Base-by-base conservation (phyloP, 2,888 invertebrate genomes). In the Drosophila tanythrix region DNA sequence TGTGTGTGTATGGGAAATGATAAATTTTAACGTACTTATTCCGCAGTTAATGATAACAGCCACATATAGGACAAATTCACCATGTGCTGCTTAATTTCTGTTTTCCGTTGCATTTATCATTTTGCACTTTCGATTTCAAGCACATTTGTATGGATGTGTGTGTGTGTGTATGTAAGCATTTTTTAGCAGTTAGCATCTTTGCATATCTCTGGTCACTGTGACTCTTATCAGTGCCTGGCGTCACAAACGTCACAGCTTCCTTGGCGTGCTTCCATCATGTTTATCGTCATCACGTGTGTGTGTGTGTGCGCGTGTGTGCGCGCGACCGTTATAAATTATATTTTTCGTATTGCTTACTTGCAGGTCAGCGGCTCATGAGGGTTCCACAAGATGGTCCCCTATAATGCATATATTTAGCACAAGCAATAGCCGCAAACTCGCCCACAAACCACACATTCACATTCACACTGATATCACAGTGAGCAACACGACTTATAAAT, bases 331-430 rank as follows among this genome's bases (percentile, higher is more conserved):
- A 74, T 74, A 65, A 73, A 52, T 21, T 21, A 48, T 48, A 4
- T 38, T 46, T 60, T 60, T 56, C 5, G 27, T 25, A 52, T 48
- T 40, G 38, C 18, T 65, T 13, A 27, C 35, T 50, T 21, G 36
- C 6, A 35, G 33, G 40, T 61, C 35, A 18, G 48, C 43, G 27
- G 56, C 43, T 27, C 33, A 76, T 76, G 69, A 52, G 79, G 79
- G 79, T 55, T 40, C 13, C 38, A 67, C 18, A 66, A 31, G 18
- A 70, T 31, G 65, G 76, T 79, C 76, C 75, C 76, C 70, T 79
- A 79, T 77, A 79, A 62, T 79, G 35, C 35, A 59, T 55, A 63
- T 56, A 73, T 43, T 72, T 65, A 73, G 60, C 50, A 25, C 51
- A 60, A n/a, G 40, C 36, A 50, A 29, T 25, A 51, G 31, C 40